Evolutionary conservation across 2,888 invertebrate genomes (phyloP).

Genomic region (Caenorhabditis afra): DNA sequence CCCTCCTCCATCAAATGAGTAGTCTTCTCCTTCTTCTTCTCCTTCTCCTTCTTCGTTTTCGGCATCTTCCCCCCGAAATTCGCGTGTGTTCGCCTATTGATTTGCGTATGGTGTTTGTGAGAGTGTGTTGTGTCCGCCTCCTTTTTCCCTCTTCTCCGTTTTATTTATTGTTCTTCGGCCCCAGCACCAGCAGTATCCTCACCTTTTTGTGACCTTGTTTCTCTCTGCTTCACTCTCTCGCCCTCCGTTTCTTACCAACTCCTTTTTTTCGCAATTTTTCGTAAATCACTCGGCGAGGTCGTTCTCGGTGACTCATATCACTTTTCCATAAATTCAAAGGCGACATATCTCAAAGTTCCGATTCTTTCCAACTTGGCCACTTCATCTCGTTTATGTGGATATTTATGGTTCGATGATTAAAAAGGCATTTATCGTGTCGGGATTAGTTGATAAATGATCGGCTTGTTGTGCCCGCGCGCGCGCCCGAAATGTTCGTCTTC

Average conservation of each 20-base stretch:
- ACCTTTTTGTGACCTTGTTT: background rate
- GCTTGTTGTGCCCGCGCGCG: constrained; percentile 12
- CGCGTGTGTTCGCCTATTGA: constrained; percentile 44
- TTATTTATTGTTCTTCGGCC: constrained; percentile 32
- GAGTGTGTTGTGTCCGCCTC: constrained; percentile 13
- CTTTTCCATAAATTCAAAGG: background rate
- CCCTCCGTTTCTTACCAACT: background rate
- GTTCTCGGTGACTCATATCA: background rate
- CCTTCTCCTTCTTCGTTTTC: constrained; percentile 22
- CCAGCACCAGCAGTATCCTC: background rate
- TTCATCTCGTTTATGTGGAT: background rate
- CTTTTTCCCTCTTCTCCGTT: constrained; percentile 7
- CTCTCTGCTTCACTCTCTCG: background rate
- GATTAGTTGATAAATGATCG: constrained; percentile 36
- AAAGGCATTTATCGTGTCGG: constrained; percentile 19
- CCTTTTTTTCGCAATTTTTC: background rate
- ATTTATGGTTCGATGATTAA: constrained; percentile 9
- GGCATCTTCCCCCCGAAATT: constrained; percentile 8
- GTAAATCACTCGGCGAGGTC: background rate
- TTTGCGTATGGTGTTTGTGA: constrained; percentile 38
- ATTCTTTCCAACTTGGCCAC: background rate
- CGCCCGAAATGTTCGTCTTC: constrained; percentile 16
- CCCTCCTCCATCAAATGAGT: constrained; percentile 42
- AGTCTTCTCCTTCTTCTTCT: background rate
- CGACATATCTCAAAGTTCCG: background rate